Conservation (phyloP, 92 coral and sea anemone species). For the Heliopora coerulea region DNA sequence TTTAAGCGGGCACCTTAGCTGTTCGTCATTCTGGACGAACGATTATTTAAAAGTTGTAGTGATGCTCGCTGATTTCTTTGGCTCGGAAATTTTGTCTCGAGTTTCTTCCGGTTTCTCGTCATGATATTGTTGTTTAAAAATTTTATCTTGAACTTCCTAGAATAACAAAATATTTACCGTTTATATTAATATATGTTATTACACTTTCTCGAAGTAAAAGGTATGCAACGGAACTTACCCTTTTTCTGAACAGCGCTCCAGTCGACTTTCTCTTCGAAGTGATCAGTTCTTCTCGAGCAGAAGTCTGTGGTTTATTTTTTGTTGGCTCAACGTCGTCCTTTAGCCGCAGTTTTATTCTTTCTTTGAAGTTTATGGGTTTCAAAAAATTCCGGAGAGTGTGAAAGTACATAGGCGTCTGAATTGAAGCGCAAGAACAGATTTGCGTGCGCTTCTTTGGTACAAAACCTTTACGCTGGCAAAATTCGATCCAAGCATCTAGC, state of each 20-base stretch:
- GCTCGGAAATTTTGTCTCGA: too few relatives aligned
- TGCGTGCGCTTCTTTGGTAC: slow-evolving; percentile 3
- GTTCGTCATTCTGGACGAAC: too few relatives aligned
- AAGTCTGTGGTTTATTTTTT: neutral
- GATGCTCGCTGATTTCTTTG: too few relatives aligned
- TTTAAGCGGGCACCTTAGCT: too few relatives aligned
- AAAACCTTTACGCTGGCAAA: slow-evolving; percentile 18
- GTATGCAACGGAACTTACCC: neutral
- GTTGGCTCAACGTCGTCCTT: slow-evolving; percentile 16
- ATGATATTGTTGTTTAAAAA: too few relatives aligned
- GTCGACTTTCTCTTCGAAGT: neutral
- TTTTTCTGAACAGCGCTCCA: neutral
- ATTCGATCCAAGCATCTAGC: slow-evolving; percentile 1
- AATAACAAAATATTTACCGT: too few relatives aligned
- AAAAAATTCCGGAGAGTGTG: slow-evolving; percentile 15
- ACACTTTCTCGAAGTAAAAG: too few relatives aligned
- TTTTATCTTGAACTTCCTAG: too few relatives aligned
- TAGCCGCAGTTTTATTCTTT: neutral
- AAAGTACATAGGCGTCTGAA: slow-evolving; percentile 7
- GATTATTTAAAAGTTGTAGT: too few relatives aligned
- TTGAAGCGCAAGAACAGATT: slow-evolving; percentile 24
- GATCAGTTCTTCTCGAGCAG: neutral
- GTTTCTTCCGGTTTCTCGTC: too few relatives aligned
- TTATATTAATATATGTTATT: too few relatives aligned
- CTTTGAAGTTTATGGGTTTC: neutral